phyloP scores from a whole-genome alignment of 2,113 vertebrate genomes.

The Corydoras sp. region DNA sequence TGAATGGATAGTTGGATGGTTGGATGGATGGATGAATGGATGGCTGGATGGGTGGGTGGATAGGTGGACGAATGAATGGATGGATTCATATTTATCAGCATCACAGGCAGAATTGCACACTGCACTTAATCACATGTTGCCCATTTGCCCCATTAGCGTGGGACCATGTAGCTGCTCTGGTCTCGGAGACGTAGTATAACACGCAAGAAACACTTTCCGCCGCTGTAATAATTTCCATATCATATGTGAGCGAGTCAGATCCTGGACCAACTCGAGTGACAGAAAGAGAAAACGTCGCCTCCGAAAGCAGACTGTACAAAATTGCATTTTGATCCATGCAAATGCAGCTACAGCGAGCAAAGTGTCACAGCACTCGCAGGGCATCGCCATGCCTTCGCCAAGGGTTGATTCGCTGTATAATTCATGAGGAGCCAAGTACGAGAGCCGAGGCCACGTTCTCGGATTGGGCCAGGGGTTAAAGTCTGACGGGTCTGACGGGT shows the following conservation, averaged over 20 bases:
- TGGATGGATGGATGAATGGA: too few relatives aligned
- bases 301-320: slow-evolving; percentile 20
- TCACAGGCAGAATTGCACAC: too few relatives aligned
- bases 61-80: too few relatives aligned
- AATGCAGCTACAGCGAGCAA: slow-evolving; percentile 16
- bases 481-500: slow-evolving; percentile 49
- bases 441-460: slow-evolving; percentile 49
- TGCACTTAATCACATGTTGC: too few relatives aligned
- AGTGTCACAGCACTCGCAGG: slow-evolving; percentile 1
- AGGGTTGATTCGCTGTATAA: slow-evolving; percentile 49
- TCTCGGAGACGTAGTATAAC: too few relatives aligned
- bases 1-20: too few relatives aligned
- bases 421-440: slow-evolving; percentile 54
- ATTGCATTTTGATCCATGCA: slow-evolving; percentile 40
- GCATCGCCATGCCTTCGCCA: background rate
- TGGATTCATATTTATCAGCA: too few relatives aligned
- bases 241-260: background rate
- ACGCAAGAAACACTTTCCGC: too few relatives aligned
- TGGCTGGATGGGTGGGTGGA: too few relatives aligned
- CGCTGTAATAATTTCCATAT: slow-evolving; percentile 3
- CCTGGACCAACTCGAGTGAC: background rate
- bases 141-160: too few relatives aligned
- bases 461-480: slow-evolving; percentile 46
- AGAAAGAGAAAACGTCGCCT: slow-evolving; percentile 13
- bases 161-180: too few relatives aligned